Evolutionary conservation across 1,140 invertebrate species (phyloP).

Genomic region (Penaeus chinensis): DNA sequence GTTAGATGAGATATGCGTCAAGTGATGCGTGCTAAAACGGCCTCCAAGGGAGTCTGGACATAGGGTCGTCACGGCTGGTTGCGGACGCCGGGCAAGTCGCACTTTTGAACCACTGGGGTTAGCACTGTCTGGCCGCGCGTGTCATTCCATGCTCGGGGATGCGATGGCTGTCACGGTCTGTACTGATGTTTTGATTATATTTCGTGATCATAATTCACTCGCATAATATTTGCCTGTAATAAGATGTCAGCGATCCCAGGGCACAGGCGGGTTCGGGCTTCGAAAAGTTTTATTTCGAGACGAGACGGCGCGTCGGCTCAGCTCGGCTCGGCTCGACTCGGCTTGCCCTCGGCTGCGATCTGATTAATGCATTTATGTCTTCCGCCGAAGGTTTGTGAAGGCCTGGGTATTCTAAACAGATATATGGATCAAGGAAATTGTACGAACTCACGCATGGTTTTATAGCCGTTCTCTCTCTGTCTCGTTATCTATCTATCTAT

Average conservation of each 20-base stretch:
- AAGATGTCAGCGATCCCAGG: conserved; percentile 12
- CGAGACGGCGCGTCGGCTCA: too few species aligned
- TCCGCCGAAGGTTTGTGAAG: too few species aligned
- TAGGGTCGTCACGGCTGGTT: neutral
- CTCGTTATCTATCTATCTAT: neutral
- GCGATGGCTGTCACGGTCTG: conserved; percentile 26
- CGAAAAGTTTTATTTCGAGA: too few species aligned
- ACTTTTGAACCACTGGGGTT: neutral
- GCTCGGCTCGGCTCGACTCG: too few species aligned
- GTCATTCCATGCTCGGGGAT: too few species aligned
- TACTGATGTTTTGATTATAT: conserved; percentile 53
- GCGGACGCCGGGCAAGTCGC: neutral
- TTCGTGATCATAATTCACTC: conserved; percentile 40
- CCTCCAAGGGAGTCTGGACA: neutral
- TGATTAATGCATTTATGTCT: too few species aligned
- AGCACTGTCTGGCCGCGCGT: conserved; percentile 16
- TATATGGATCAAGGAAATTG: too few species aligned
- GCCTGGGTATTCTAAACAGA: too few species aligned
- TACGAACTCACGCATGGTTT: neutral
- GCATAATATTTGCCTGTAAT: conserved; percentile 21
- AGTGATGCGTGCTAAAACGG: conserved; percentile 20
- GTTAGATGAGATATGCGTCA: conserved; percentile 55
- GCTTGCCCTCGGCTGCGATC: too few species aligned
- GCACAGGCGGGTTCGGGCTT: too few species aligned
- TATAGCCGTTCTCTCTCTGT: too few species aligned